Base-by-base conservation (phyloP, 1,140 invertebrate species). In the Pissodes strobi region DNA sequence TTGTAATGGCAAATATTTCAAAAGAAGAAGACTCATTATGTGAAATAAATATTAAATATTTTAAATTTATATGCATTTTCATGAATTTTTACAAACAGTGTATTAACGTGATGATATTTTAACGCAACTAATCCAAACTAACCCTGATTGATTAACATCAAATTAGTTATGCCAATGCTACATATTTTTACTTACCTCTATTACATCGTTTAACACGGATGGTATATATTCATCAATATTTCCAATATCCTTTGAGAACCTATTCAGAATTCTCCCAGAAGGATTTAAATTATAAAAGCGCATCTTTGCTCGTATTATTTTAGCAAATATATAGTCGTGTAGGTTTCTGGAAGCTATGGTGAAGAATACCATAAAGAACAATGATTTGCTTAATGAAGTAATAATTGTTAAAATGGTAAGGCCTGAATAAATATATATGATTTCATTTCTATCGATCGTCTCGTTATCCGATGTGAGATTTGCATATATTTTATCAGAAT, bases 241-340 rank as follows among this genome's bases (percentile, higher is more conserved):
- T 74, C 85, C 79, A 66, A 83, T 75, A 56, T 84, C 83, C 69
- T 83, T 84, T 1, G 82, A 82, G 64, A 84, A 83, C 67, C 82
- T 75, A 65, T 84, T 84, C 6, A 84, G 61, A 71, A 85, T 81
- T 53, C 82, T 78, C 39, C 74, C 87, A 18, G 78, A 75, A 17
- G 85, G 82, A 63, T 82, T 87, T 4, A 72, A 72, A 63, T 87
- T 84, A 73, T 85, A 87, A 71, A 87, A 87, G 17, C 72, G 71
- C 80, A 86, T 85, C 17, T 82, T 81, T 10, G 85, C 82, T 18
- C 80, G 71, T 3, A 88, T 76, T 22, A 89, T 78, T 62, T 80
- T 80, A 19, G 74, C 66, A 73, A 90, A 90, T 80, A 90, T 87
- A 1, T 64, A 75, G 66, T 88, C 82, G 72, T 91, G 89, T 27